These are phyloP conservation scores for Clamator glandarius DNA, from an alignment of 2,797 vertebrate species.

Conservation along the genomic window DNA sequence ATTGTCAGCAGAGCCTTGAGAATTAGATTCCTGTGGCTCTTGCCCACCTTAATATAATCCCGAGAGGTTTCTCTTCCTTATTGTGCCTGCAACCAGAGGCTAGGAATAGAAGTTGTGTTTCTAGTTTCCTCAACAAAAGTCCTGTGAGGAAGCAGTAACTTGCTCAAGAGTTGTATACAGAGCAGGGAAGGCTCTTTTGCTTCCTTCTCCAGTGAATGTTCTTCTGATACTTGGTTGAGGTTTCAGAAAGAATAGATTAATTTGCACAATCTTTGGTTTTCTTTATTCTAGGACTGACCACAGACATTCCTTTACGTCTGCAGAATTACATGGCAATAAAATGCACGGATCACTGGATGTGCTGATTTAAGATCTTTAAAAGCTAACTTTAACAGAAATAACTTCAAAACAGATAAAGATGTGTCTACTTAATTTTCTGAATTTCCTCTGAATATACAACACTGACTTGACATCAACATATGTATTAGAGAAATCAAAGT, in stretches of 20 bases:
- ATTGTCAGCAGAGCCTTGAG: not conserved
- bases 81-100: not conserved
- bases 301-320: not conserved
- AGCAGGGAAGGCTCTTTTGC: not conserved
- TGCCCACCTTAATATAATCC: not conserved
- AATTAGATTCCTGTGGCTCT: not conserved
- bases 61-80: not conserved
- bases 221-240: not conserved
- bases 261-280: not conserved
- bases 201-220: not conserved
- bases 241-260: not conserved
- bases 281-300: not conserved
- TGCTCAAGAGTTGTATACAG: not conserved
- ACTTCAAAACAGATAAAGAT: not conserved
- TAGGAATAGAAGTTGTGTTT: not conserved
- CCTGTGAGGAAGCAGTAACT: not conserved
- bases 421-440: not conserved
- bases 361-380: not conserved
- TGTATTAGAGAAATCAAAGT: not conserved
- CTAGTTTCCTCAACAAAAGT: not conserved
- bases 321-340: not conserved
- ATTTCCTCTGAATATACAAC: not conserved
- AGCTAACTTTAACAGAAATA: not conserved
- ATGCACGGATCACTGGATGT: not conserved
- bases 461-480: not conserved